These are phyloP conservation scores for Morone chrysops DNA, from an alignment of 2,113 vertebrate genomes.

Conservation along the genomic window DNA sequence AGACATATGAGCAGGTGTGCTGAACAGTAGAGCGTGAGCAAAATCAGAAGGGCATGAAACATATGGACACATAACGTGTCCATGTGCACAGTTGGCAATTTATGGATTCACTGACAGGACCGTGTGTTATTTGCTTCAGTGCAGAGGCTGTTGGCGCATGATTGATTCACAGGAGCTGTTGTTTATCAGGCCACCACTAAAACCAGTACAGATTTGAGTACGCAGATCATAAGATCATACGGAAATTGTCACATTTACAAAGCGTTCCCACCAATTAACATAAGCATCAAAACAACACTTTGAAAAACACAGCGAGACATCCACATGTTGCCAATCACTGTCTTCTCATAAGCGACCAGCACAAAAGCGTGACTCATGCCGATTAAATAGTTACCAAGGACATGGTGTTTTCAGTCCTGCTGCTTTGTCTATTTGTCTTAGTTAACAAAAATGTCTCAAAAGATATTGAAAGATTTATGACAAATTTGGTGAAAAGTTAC, in stretches of 20 bases:
- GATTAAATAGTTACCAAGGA: neutral
- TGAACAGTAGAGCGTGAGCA: conserved; percentile 45
- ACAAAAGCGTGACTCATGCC: neutral
- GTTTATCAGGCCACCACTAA: conserved; percentile 16
- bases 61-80: conserved; percentile 58
- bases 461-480: neutral
- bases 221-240: conserved; percentile 9
- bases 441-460: neutral
- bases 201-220: conserved; percentile 7
- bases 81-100: conserved; percentile 48
- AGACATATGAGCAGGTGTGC: conserved; percentile 66
- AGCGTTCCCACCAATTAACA: neutral
- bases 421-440: neutral
- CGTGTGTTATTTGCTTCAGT: conserved; percentile 18
- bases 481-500: neutral
- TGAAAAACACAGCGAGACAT: neutral
- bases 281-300: neutral
- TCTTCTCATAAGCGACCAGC: neutral
- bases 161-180: conserved; percentile 37
- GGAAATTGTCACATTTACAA: conserved; percentile 7
- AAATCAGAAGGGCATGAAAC: conserved; percentile 61
- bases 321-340: neutral
- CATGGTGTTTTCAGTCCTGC: neutral
- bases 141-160: conserved; percentile 2
- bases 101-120: conserved; percentile 46